These are phyloP conservation scores for Gymnocheta viridis DNA, from an alignment of 2,888 invertebrate genomes.

Conservation along the genomic window DNA sequence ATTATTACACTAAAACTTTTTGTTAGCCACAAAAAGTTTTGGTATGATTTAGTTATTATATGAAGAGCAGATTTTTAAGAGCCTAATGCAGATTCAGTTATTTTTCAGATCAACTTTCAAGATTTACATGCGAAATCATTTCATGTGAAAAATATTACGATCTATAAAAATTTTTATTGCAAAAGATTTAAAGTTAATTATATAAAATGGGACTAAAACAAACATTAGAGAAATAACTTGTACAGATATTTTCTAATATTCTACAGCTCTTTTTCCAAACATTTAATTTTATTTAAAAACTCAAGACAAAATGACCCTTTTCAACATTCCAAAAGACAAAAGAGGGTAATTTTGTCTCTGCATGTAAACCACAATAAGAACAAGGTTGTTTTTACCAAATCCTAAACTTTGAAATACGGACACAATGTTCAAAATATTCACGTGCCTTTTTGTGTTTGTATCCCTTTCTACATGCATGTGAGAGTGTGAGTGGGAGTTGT, in stretches of 20 bases:
- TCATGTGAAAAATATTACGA: too few relatives aligned
- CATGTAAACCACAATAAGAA: background rate
- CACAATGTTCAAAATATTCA: background rate
- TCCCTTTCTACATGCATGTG: background rate
- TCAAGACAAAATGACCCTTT: background rate
- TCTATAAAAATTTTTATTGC: too few relatives aligned
- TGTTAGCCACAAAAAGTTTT: too few relatives aligned
- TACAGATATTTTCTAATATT: background rate
- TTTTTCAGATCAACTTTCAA: too few relatives aligned
- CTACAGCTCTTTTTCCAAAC: background rate
- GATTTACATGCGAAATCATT: too few relatives aligned
- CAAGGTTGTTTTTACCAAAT: background rate
- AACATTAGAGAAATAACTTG: background rate
- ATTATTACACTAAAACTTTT: background rate
- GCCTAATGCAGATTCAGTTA: too few relatives aligned
- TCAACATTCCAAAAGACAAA: background rate
- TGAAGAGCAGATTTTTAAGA: too few relatives aligned
- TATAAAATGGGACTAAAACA: background rate
- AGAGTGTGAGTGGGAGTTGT: constrained; percentile 13
- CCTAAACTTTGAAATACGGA: background rate
- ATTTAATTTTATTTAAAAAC: background rate
- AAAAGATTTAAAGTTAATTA: background rate
- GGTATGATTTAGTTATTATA: too few relatives aligned
- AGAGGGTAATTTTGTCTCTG: background rate
- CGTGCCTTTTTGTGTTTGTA: background rate